These are phyloP conservation scores for Scolopax bukidnonensis DNA, from an alignment of 2,797 vertebrate genomes.

Conservation along the genomic window DNA sequence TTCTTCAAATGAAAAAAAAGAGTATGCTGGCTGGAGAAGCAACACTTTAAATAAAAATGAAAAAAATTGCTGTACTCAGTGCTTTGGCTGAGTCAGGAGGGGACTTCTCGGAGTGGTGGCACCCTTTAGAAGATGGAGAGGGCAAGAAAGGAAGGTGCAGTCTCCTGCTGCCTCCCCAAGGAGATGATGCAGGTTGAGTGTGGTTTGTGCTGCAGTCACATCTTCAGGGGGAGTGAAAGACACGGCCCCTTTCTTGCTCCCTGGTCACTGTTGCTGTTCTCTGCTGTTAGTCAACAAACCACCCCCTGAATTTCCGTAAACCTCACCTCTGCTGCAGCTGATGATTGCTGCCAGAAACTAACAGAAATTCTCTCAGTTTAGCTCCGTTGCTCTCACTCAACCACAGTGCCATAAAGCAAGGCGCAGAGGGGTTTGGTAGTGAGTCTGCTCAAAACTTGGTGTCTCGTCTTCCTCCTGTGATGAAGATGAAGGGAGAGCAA, in stretches of 20 bases:
- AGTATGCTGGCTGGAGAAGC: too few species aligned
- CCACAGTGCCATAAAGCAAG: not conserved
- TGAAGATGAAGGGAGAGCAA: not conserved
- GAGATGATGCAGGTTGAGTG: not conserved
- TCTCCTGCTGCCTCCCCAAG: not conserved
- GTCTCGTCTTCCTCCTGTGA: not conserved
- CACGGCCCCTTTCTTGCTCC: too few species aligned
- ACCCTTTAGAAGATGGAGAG: not conserved
- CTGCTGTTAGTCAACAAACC: not conserved
- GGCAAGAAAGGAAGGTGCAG: not conserved
- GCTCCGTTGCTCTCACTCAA: not conserved
- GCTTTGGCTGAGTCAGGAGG: not conserved
- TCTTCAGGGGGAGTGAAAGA: not conserved
- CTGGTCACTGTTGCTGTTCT: not conserved
- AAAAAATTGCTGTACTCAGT: not conserved
- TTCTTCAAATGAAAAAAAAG: not conserved
- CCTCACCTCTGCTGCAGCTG: not conserved
- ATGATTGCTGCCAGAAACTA: not conserved
- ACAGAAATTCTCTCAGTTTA: not conserved
- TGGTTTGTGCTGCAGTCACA: not conserved
- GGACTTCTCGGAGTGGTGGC: not conserved
- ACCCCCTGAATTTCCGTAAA: not conserved
- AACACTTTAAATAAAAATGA: not conserved
- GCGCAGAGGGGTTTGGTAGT: not conserved
- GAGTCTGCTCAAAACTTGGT: rapidly evolving